A percentile compares a stretch with the other conserved stretches of the same genome.
Conservation (phyloP, 2,888 invertebrate species). For the Scelioninae gen. 2 region DNA sequence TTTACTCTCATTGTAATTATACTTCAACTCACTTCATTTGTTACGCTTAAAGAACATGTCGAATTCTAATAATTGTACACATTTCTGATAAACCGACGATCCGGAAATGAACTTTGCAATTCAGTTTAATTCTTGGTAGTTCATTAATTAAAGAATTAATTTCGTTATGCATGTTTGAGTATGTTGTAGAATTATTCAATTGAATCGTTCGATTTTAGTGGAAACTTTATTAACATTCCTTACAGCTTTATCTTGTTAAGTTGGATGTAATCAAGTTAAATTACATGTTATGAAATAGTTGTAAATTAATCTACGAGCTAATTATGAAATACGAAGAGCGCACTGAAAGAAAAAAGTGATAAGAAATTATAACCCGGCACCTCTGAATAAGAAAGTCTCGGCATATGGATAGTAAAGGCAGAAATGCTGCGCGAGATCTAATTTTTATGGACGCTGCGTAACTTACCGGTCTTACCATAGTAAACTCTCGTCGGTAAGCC, state of each 20-base stretch:
- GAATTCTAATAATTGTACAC: too few relatives aligned
- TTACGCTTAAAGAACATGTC: too few relatives aligned
- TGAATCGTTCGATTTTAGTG: slow-evolving; percentile 2
- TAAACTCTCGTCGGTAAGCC: slow-evolving; percentile 64
- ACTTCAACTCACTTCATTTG: too few relatives aligned
- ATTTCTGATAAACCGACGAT: too few relatives aligned
- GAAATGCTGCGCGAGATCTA: slow-evolving; percentile 52
- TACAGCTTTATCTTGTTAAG: slow-evolving; percentile 6
- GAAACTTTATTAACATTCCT: too few relatives aligned
- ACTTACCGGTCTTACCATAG: slow-evolving; percentile 62
- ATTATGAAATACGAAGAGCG: slow-evolving; percentile 9
- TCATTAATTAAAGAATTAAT: slow-evolving; percentile 8
- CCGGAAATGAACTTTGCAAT: too few relatives aligned
- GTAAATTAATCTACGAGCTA: slow-evolving; percentile 7
- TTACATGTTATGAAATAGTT: not conserved
- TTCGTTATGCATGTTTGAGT: not conserved
- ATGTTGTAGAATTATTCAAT: not conserved
- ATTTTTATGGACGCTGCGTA: slow-evolving; percentile 62
- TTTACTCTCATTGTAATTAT: too few relatives aligned
- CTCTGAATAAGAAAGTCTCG: slow-evolving; percentile 35
- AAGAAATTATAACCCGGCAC: slow-evolving; percentile 15
- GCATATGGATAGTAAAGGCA: slow-evolving; percentile 53
- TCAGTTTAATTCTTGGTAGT: too few relatives aligned
- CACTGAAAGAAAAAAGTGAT: not conserved
- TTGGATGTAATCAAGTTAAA: slow-evolving; percentile 9